Base-by-base conservation (phyloP, 2,888 invertebrate species). In the Nebria salina region DNA sequence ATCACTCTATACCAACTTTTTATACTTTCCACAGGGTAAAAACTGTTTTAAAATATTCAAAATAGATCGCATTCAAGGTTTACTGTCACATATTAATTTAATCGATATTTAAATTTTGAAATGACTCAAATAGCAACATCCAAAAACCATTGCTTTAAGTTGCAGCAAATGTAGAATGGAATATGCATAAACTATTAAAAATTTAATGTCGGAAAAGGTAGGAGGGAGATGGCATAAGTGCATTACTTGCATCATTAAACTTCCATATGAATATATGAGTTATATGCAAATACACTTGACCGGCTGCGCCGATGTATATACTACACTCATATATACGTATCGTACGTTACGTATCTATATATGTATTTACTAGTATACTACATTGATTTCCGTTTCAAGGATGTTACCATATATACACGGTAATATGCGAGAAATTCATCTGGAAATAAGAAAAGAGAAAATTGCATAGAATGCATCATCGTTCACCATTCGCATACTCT, bases 261-360 rank as follows among this genome's bases (percentile, higher is more conserved):
- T 54, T 54, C 54, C 54, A 54, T 54, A 54, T 54, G 54, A 54
- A 54, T 54, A 54, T 54, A 54, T 54, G 54, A 54, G 54, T 54
- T 54, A 3, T 13, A 54, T 54, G 13, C 8, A 13, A 54, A 54
- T 54, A 54, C 54, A 54, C 54, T 54, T 54, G 54, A 54, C 54
- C 54, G 54, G 54, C 54, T 54, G 54, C 54, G 8, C 54, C 1
- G 54, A 54, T 54, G 54, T 8, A 54, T 54, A 54, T 54, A 54
- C 54, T 8, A 11, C 13, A 54, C 20, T 20, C 20, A 20, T 20
- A 20, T 20, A 20, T 20, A 20, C 20, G 20, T 54, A 54, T 34
- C 34, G 34, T 34, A 34, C 34, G 5, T 34, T 54, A 54, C 54
- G 8, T 54, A 54, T 13, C 8, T 54, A 54, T 9, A 43, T 43